A percentile compares a stretch with the other conserved stretches of the same genome.
phyloP scores from a whole-genome alignment of 2,888 invertebrate genomes.

The Agelastica alni region DNA sequence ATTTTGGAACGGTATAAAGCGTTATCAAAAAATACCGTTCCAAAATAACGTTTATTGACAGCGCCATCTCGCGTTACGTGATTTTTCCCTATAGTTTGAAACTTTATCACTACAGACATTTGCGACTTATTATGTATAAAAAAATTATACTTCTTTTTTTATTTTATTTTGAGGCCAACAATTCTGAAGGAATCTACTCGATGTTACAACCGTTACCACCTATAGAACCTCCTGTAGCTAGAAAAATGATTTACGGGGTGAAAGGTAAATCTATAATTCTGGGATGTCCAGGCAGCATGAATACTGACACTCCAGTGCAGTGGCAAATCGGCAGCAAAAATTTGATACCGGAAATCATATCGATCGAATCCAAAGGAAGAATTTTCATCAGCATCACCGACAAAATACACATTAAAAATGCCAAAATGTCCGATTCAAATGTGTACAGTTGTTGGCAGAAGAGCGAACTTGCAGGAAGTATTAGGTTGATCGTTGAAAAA shows the following conservation, averaged over 20 bases:
- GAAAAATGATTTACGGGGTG: slow-evolving; percentile 54
- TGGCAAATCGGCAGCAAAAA: slow-evolving; percentile 63
- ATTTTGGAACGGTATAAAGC: no score
- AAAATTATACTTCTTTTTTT: no score
- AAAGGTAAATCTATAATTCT: slow-evolving; percentile 53
- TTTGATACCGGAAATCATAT: slow-evolving; percentile 59
- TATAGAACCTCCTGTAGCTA: slow-evolving; percentile 54
- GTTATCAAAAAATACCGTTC: no score
- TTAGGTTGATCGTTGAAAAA: slow-evolving; percentile 63
- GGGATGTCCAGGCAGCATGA: slow-evolving; percentile 61
- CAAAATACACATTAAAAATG: slow-evolving; percentile 61
- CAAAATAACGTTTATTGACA: no score
- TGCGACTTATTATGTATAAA: no score
- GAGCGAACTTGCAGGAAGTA: slow-evolving; percentile 62
- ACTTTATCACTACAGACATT: no score
- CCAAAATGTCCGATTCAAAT: slow-evolving; percentile 61
- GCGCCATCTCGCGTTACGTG: no score
- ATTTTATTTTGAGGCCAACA: slow-evolving; percentile 56
- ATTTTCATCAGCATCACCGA: slow-evolving; percentile 63
- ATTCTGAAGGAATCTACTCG: slow-evolving; percentile 65
- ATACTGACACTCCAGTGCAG: slow-evolving; percentile 59
- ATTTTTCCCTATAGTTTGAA: no score
- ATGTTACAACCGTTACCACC: slow-evolving; percentile 59
- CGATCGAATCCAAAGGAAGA: slow-evolving; percentile 59
- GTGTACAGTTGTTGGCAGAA: slow-evolving; percentile 72